phyloP scores from a whole-genome alignment of 2,888 invertebrate species.

The Lasioglossum pauxillum region DNA sequence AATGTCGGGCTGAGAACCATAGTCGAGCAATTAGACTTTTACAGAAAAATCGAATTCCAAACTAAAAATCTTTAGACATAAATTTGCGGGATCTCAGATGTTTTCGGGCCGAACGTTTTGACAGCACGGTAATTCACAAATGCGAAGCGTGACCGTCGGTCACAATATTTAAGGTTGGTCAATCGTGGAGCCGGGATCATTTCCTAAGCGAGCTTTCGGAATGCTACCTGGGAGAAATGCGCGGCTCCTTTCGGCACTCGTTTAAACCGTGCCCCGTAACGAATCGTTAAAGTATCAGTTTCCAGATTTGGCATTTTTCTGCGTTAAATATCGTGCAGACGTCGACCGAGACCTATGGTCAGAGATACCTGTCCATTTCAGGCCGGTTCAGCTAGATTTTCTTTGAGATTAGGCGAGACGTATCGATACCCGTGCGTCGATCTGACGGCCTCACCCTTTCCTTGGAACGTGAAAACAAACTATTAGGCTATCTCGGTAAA shows the following conservation, averaged over 20 bases:
- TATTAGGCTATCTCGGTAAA: not conserved
- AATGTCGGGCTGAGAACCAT: no score
- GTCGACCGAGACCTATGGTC: not conserved
- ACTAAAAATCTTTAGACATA: not conserved
- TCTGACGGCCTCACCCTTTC: not conserved
- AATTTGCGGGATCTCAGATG: not conserved
- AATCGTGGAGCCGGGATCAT: constrained; percentile 42
- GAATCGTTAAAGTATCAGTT: constrained; percentile 50
- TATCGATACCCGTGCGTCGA: constrained; percentile 1
- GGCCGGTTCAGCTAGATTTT: constrained; percentile 44
- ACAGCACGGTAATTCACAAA: not conserved
- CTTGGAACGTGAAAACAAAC: not conserved
- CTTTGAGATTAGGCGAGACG: constrained; percentile 36
- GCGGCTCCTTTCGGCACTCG: constrained; percentile 45
- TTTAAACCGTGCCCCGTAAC: constrained; percentile 45
- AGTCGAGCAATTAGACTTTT: not conserved
- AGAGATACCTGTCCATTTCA: constrained; percentile 32
- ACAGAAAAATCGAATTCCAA: not conserved
- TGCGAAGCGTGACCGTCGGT: constrained; percentile 44
- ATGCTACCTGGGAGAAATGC: constrained; percentile 47
- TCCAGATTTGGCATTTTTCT: constrained; percentile 34
- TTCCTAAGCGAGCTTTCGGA: constrained; percentile 34
- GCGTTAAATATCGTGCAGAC: constrained; percentile 47
- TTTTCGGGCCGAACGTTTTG: not conserved
- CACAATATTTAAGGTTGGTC: constrained; percentile 50